phyloP scores from a whole-genome alignment of 2,888 invertebrate genomes.

The Notodonta ziczac region DNA sequence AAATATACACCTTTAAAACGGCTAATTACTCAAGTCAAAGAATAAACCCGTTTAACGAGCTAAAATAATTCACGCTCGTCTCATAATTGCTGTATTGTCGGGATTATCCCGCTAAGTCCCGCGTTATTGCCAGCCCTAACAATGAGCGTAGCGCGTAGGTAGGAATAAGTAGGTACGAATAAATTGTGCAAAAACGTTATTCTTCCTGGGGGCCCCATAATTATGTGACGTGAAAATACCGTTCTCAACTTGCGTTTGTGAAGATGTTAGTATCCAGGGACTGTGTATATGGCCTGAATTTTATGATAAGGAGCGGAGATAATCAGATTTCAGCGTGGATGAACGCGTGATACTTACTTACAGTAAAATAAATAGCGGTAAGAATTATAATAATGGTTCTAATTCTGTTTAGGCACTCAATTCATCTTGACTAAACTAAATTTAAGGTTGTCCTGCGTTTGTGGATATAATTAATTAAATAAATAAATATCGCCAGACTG shows the following conservation, averaged over 20 bases:
- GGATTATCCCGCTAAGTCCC: conserved; percentile 35
- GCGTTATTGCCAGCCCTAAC: conserved; percentile 38
- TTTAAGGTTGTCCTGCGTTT: too few species aligned
- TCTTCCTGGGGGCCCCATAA: conserved; percentile 53
- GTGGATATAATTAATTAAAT: too few species aligned
- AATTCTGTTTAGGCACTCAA: too few species aligned
- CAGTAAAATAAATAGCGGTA: too few species aligned
- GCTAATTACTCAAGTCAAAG: conserved; percentile 12
- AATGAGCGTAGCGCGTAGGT: conserved; percentile 25
- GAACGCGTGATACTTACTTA: too few species aligned
- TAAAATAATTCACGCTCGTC: conserved; percentile 8
- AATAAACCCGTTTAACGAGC: conserved; percentile 18
- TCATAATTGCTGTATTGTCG: conserved; percentile 32
- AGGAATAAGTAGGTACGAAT: conserved; percentile 37
- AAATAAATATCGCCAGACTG: too few species aligned
- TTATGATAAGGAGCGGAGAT: neutral
- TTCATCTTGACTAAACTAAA: too few species aligned
- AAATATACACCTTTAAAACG: neutral
- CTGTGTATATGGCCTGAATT: conserved; percentile 1
- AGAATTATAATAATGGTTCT: too few species aligned
- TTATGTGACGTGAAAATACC: conserved; percentile 60
- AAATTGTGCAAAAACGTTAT: conserved; percentile 52
- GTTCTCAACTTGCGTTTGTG: conserved; percentile 28
- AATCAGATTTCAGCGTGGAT: neutral
- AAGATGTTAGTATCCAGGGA: conserved; percentile 16